A percentile compares a stretch with the other conserved stretches of the same genome.
These are phyloP conservation scores for Helleia helle DNA, from an alignment of 2,888 invertebrate genomes.

Conservation along the genomic window DNA sequence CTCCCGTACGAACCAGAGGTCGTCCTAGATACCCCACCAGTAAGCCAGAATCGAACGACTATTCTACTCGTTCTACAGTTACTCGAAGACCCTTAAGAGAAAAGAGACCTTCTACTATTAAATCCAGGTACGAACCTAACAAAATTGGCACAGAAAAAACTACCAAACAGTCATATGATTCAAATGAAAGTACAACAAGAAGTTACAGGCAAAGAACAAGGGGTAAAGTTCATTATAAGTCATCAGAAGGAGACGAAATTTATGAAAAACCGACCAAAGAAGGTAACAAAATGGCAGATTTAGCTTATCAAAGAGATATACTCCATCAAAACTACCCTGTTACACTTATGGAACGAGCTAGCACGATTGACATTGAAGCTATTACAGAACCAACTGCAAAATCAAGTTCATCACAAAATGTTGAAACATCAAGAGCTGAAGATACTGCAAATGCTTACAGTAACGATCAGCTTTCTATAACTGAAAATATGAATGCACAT, in stretches of 20 bases:
- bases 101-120: slow-evolving; percentile 55
- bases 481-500: slow-evolving; percentile 39
- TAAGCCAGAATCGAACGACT: slow-evolving; percentile 54
- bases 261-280: slow-evolving; percentile 40
- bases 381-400: slow-evolving; percentile 51
- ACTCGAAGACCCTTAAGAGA: slow-evolving; percentile 70
- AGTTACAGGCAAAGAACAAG: slow-evolving; percentile 51
- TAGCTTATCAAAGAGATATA: slow-evolving; percentile 77
- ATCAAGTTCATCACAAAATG: slow-evolving; percentile 31
- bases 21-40: slow-evolving; percentile 58
- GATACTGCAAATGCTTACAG: slow-evolving; percentile 63
- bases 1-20: slow-evolving; percentile 38
- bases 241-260: slow-evolving; percentile 48
- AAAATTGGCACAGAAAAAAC: slow-evolving; percentile 52
- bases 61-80: slow-evolving; percentile 43
- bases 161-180: slow-evolving; percentile 36
- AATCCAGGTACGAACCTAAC: slow-evolving; percentile 53
- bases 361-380: slow-evolving; percentile 62
- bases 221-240: slow-evolving; percentile 68
- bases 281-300: slow-evolving; percentile 44
- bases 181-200: slow-evolving; percentile 48
- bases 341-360: slow-evolving; percentile 63
- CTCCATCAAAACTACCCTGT: slow-evolving; percentile 78
- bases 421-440: slow-evolving; percentile 32
- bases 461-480: slow-evolving; percentile 47